Evolutionary conservation across 2,888 invertebrate genomes (phyloP).

Genomic region (Flexamia atlantica): DNA sequence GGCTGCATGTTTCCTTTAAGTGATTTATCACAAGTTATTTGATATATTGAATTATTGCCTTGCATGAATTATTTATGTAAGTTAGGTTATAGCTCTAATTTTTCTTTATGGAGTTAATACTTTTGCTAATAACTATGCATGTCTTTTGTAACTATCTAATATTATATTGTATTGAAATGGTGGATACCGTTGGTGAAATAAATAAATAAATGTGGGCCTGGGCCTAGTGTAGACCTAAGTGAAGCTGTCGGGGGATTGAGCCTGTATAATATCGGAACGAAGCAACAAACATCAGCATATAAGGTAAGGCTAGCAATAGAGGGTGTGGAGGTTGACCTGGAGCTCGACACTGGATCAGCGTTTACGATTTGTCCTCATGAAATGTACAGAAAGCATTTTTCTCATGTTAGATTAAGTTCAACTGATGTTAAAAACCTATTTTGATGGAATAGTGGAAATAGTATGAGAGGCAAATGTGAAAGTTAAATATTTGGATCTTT

Average conservation of each 20-base stretch:
- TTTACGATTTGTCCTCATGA: background rate
- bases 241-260: background rate
- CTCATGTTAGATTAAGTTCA: background rate
- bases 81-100: too few species aligned
- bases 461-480: background rate
- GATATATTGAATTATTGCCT: too few species aligned
- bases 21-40: too few species aligned
- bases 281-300: background rate
- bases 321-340: background rate
- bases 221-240: background rate
- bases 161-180: too few species aligned
- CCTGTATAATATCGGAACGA: background rate
- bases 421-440: background rate
- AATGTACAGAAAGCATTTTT: background rate
- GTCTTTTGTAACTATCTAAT: too few species aligned
- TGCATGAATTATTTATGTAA: too few species aligned
- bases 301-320: conserved; percentile 2
- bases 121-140: too few species aligned
- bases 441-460: background rate
- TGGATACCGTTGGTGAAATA: too few species aligned
- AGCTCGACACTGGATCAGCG: background rate
- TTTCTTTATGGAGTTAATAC: too few species aligned
- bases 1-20: too few species aligned
- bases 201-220: background rate
- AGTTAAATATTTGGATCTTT: background rate